Evolutionary conservation across 2,888 invertebrate species (phyloP), one percentile per base, ranked within the genome.

Genomic region (Brenthis hecate): DNA sequence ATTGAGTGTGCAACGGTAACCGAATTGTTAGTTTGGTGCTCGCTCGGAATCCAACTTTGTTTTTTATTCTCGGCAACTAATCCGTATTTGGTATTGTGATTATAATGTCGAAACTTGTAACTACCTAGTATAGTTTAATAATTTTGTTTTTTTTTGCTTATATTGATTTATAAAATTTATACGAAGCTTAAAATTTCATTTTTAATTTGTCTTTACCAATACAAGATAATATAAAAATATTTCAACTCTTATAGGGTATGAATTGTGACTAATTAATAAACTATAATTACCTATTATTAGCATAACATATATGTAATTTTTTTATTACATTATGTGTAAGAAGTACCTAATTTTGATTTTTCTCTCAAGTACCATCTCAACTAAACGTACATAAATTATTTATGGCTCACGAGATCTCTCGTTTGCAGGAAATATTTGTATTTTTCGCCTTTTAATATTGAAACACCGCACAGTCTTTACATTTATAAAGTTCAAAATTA

Each of bases 361-460:
- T 75, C 78, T 77, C 76, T 75, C 74, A 73, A 79, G 78, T 77
- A 77, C 28, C 28, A 48, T 60, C 74, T 76, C 77, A 82, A 81
- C 80, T 82, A 84, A 81, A 76, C 74, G 73, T 65, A 68, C 71
- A 74, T 84, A 72, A 77, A 84, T 83, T 78, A 82, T 83, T 84
- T 78, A 84, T 81, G 75, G 76, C 48, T 32, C 70, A 55, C 36
- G 36, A 1, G 70, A 75, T 74, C 73, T 76, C 80, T 78, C 77
- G 79, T 81, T 77, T 78, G 80, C 81, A 80, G 3, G 78, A 78
- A 81, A 82, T 82, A 82, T 82, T 81, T 82, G 83, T 81, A 78
- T 79, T 77, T 79, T 78, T 77, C 73, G 78, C 80, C 77, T 80
- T 81, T 72, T 50, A 28, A 77, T 78, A 73, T 71, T 77, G 75